Evolutionary conservation across 2,113 vertebrate species (phyloP), one percentile per base, ranked within the genome.

Genomic region (Corythornis cristatus): DNA sequence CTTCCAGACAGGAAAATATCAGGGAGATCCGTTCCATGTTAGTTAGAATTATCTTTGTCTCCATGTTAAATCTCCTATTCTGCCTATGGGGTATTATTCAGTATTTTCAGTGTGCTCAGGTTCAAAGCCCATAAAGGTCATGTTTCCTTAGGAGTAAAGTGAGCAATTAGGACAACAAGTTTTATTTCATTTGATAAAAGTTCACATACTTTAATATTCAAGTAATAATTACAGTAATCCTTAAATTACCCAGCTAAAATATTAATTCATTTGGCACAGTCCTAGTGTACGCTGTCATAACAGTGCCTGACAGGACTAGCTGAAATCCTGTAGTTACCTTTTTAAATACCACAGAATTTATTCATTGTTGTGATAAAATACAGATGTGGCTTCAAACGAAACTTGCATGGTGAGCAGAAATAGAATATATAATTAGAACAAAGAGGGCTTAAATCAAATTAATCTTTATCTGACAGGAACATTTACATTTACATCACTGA

Each of bases 361-460:
- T 96, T 96, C 76, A 96, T 93, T 97, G 96, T 97, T 97, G 95
- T 98, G 96, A 97, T 98, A 98, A 98, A 98, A 98, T 97, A 97
- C 97, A 98, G 97, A 98, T 98, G 97, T 97, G 96, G 86, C 94
- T 97, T 96, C 66, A 76, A 97, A 97, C 61, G 73, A 97, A 98
- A 98, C 97, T 97, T 98, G 98, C 97, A 93, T 95, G 94, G 94
- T 96, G 97, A 97, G 97, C 98, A 98, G 97, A 98, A 98, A 98
- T 97, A 97, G 96, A 97, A 98, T 98, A 98, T 98, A 98, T 98
- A 98, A 98, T 98, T 98, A 98, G 98, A 98, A 98, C 96, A 98
- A 98, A 98, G 96, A 97, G 84, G 93, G 87, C 95, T 97, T 98
- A 98, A 98, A 98, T 98, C 98, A 98, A 98, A 98, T 98, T 98